Conservation (phyloP, 2,113 vertebrate species). For the Emydocephalus ijimae region DNA sequence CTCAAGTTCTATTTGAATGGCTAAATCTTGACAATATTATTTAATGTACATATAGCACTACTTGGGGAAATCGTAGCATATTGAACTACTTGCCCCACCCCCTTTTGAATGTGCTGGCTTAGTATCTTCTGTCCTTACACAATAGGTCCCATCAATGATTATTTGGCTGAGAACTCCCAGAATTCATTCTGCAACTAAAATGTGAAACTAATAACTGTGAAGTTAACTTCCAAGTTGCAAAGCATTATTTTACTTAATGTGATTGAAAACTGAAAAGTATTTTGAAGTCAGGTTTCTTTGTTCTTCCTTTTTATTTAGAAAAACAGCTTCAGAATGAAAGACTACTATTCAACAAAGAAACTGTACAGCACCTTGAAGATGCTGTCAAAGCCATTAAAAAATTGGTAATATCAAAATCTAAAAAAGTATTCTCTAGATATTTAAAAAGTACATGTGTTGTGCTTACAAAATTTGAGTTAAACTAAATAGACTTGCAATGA, state of each 20-base stretch:
- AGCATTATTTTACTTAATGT: background rate
- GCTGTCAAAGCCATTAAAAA: slow-evolving; percentile 69
- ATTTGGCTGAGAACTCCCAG: background rate
- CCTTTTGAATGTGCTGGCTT: background rate
- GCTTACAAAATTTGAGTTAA: background rate
- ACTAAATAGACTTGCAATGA: background rate
- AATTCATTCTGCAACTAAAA: background rate
- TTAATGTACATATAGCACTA: background rate
- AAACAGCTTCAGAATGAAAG: slow-evolving; percentile 68
- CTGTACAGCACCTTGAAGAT: slow-evolving; percentile 67
- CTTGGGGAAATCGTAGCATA: background rate
- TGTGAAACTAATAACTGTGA: background rate
- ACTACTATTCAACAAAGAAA: slow-evolving; percentile 66
- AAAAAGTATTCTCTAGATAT: slow-evolving; percentile 1
- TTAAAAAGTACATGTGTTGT: background rate
- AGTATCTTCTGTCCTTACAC: background rate
- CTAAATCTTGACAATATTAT: background rate
- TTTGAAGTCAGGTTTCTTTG: slow-evolving; percentile 23
- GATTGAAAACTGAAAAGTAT: background rate
- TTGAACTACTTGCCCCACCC: background rate
- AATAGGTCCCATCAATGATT: background rate
- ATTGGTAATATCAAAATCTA: slow-evolving; percentile 61
- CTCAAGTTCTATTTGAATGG: background rate
- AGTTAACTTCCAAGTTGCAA: background rate
- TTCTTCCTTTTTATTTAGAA: slow-evolving; percentile 62